Conservation (phyloP, 1,140 invertebrate species). For the Aphis gossypii region DNA sequence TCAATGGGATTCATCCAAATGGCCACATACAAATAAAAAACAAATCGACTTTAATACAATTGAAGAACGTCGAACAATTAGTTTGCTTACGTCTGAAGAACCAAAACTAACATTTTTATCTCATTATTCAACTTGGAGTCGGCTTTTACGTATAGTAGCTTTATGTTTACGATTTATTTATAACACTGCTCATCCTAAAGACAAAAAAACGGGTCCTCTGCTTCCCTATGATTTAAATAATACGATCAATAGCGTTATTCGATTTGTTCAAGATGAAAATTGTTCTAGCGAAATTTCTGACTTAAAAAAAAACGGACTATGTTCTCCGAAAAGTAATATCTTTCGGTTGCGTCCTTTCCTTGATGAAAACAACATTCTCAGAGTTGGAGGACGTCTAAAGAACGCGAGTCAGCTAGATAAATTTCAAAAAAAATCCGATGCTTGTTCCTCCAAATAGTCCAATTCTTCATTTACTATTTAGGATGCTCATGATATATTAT, state of each 20-base stretch:
- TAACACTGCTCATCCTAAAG: background rate
- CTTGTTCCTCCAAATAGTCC: background rate
- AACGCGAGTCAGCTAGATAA: background rate
- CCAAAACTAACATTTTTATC: background rate
- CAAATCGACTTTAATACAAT: background rate
- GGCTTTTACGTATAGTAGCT: background rate
- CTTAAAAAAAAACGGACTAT: background rate
- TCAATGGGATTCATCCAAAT: background rate
- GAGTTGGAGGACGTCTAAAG: slow-evolving; percentile 8
- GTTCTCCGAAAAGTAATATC: background rate
- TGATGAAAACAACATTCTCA: background rate
- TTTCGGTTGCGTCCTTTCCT: background rate
- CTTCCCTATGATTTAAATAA: background rate
- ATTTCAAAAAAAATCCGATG: background rate
- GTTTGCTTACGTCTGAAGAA: background rate
- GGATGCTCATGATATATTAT: background rate
- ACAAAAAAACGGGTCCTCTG: background rate
- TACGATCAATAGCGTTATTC: background rate
- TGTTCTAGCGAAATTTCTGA: background rate
- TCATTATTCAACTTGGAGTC: background rate
- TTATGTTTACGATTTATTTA: background rate
- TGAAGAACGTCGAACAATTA: background rate
- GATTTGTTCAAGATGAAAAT: background rate
- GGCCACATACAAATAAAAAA: background rate
- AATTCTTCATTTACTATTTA: background rate